A percentile compares a stretch with the other conserved stretches of the same genome.
Evolutionary conservation across 2,888 invertebrate genomes (phyloP).

Genomic region (Mesodorylaimus sp.): DNA sequence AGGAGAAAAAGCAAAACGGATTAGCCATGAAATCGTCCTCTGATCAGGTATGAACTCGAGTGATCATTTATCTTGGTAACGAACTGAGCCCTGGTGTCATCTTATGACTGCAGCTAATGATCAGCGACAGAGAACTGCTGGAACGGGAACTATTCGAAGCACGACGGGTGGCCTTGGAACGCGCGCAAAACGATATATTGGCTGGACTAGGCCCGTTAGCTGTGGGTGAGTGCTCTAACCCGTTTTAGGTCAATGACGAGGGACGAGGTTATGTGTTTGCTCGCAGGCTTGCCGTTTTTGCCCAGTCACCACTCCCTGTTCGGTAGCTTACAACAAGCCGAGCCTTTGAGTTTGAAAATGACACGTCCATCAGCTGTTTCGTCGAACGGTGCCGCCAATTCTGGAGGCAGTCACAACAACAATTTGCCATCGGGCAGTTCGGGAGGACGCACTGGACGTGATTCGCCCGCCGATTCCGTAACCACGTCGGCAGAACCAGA

Average conservation of each 20-base stretch:
- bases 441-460: not conserved
- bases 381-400: not conserved
- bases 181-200: slow-evolving; percentile 1
- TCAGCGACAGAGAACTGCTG: too few relatives aligned
- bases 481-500: slow-evolving; percentile 1
- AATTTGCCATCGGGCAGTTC: too few relatives aligned
- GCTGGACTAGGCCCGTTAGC: not conserved
- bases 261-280: not conserved
- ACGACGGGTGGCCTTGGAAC: not conserved
- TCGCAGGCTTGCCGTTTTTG: not conserved
- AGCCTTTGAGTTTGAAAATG: not conserved
- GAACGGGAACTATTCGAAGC: not conserved
- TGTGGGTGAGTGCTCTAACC: not conserved
- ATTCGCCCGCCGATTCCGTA: not conserved
- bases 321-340: not conserved
- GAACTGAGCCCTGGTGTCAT: too few relatives aligned
- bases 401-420: not conserved
- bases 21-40: too few relatives aligned
- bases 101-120: too few relatives aligned
- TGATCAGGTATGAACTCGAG: too few relatives aligned
- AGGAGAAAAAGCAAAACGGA: too few relatives aligned
- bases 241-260: not conserved
- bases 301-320: not conserved
- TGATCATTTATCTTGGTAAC: too few relatives aligned
- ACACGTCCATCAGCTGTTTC: not conserved